These are phyloP conservation scores for Chaetodon trifasciatus DNA, from an alignment of 2,797 vertebrate genomes.

Conservation along the genomic window DNA sequence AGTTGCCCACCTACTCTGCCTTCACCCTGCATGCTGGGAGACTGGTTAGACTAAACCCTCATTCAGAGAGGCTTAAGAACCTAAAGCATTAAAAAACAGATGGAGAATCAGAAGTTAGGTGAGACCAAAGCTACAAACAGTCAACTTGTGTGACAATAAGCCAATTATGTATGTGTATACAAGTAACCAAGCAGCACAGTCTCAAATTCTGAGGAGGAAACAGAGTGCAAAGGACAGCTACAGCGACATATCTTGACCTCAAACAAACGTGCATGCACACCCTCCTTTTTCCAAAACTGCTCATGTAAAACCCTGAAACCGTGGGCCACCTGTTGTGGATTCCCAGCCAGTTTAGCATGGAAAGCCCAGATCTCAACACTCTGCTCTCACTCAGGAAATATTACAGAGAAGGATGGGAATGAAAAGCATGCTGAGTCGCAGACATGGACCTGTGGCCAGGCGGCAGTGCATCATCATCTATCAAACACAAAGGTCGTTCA, in stretches of 20 bases:
- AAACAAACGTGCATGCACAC: neutral
- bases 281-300: neutral
- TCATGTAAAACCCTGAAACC: slow-evolving; percentile 21
- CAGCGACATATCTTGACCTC: neutral
- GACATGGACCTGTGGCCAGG: slow-evolving; percentile 23
- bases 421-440: slow-evolving; percentile 24
- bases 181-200: slow-evolving; percentile 22
- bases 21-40: slow-evolving; percentile 10
- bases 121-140: slow-evolving; percentile 39
- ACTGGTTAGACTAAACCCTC: slow-evolving; percentile 30
- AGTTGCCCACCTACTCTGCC: slow-evolving; percentile 17
- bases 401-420: slow-evolving; percentile 34
- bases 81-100: slow-evolving; percentile 54
- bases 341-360: slow-evolving; percentile 40
- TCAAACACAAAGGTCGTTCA: neutral
- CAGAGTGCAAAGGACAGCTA: neutral
- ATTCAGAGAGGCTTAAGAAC: slow-evolving; percentile 47
- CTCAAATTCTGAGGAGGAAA: neutral
- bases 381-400: slow-evolving; percentile 44
- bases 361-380: slow-evolving; percentile 47
- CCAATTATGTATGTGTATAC: slow-evolving; percentile 37
- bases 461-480: neutral
- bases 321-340: slow-evolving; percentile 64
- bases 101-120: slow-evolving; percentile 52
- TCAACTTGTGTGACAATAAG: slow-evolving; percentile 49